Evolutionary conservation across 2,888 invertebrate genomes (phyloP).

Genomic region (Tetragonisca angustula): DNA sequence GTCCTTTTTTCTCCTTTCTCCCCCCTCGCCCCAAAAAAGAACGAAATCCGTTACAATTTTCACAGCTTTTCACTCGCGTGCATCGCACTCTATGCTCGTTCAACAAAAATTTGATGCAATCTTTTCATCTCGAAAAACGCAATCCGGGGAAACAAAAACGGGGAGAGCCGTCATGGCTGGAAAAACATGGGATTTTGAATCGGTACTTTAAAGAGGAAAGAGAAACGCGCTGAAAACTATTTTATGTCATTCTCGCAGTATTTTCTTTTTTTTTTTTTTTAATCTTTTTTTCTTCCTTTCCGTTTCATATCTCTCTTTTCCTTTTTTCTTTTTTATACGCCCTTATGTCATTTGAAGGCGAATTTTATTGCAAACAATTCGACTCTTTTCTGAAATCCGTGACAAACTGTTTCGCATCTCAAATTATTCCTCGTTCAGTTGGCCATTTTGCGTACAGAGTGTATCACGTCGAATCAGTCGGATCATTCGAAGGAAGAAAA

Average conservation of each 20-base stretch:
- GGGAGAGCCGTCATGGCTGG: not conserved
- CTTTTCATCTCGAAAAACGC: constrained; percentile 26
- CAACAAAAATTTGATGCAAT: constrained; percentile 38
- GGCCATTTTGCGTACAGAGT: not conserved
- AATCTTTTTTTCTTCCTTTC: not conserved
- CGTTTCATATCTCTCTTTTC: not conserved
- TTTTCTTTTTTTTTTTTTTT: not conserved
- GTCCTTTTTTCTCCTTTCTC: not conserved
- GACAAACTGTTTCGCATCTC: not conserved
- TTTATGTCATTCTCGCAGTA: not conserved
- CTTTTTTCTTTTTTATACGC: not conserved
- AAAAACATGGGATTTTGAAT: constrained; percentile 8
- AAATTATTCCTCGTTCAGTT: not conserved
- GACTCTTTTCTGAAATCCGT: not conserved
- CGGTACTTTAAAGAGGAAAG: not conserved
- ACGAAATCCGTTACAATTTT: constrained; percentile 27
- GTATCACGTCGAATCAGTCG: not conserved
- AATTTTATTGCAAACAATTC: not conserved
- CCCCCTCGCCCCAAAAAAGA: not conserved
- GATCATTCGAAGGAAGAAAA: not conserved
- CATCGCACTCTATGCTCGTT: constrained; percentile 6
- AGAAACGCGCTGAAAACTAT: constrained; percentile 1
- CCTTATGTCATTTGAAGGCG: not conserved
- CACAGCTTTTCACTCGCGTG: constrained; percentile 16
- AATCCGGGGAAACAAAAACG: not conserved